Percentiles rank a stretch among this genome's conserved stretches.
Conservation (phyloP, 2,113 vertebrate species). For the Ammodytes dubius region DNA sequence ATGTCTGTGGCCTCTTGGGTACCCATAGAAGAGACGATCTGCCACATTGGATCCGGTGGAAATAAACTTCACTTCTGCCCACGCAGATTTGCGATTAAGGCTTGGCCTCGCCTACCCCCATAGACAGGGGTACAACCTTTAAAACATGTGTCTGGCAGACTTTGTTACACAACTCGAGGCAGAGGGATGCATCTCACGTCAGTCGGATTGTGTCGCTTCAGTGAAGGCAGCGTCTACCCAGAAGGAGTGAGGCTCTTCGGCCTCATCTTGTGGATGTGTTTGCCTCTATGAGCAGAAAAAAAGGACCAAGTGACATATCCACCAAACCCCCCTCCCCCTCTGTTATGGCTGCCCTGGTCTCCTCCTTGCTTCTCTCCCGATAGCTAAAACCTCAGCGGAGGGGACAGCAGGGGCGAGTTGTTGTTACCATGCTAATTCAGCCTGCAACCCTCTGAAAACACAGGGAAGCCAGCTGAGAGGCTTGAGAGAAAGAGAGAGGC, state of each 20-base stretch:
- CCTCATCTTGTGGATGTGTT: slow-evolving; percentile 49
- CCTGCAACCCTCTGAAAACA: slow-evolving; percentile 50
- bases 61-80: slow-evolving; percentile 41
- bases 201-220: slow-evolving; percentile 47
- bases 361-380: slow-evolving; percentile 20
- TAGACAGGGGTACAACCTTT: slow-evolving; percentile 41
- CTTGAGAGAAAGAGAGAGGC: slow-evolving; percentile 27
- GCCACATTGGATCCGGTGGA: slow-evolving; percentile 46
- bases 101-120: slow-evolving; percentile 36
- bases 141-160: slow-evolving; percentile 73
- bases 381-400: slow-evolving; percentile 39
- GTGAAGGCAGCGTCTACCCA: slow-evolving; percentile 52
- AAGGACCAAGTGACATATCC: slow-evolving; percentile 48
- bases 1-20: slow-evolving; percentile 39
- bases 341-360: slow-evolving; percentile 21
- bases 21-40: slow-evolving; percentile 9
- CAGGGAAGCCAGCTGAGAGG: slow-evolving; percentile 44
- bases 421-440: slow-evolving; percentile 67
- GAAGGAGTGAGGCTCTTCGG: slow-evolving; percentile 36
- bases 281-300: slow-evolving; percentile 40
- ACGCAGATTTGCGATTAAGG: slow-evolving; percentile 35
- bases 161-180: slow-evolving; percentile 64
- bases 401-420: slow-evolving; percentile 52
- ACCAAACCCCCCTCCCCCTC: slow-evolving; percentile 36
- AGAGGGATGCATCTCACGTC: slow-evolving; percentile 51